Evolutionary conservation across 37 sponge, comb jelly and placozoan species (phyloP), one percentile per base, ranked within the genome.

Genomic region (Diacarnus erythraeanus): DNA sequence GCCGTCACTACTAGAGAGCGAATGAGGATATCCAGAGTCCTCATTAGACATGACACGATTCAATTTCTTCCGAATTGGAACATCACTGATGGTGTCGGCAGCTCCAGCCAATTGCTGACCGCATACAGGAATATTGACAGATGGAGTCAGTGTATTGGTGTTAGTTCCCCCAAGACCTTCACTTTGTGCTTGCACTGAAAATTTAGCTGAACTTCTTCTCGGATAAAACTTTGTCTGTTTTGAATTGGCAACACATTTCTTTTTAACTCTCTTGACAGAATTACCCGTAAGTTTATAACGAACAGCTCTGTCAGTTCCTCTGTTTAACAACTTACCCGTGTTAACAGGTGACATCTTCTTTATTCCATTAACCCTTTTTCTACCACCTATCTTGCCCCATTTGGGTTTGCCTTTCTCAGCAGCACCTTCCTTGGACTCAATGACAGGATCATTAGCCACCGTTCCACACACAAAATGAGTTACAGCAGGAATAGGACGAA

Each of bases 11-110:
- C 75, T 31, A 22, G 77, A 77, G 41, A 63, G 8, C 27, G 77
- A 77, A 39, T 33, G 26, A 23, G 77, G 77, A 38, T 77, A 77
- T 18, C 77, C 77, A 77, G 77, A 77, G 27, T 77, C 77, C 40
- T 31, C 29, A 63, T 42, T 68, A 37, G 69, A 68, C 3, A 15
- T 5, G 20, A 68, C 38, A 36, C 39, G 4, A 17, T 60, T 25
- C 27, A 20, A 17, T 26, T 20, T 60, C 61, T 60, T 60, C n/a
- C n/a, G n/a, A n/a, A n/a, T n/a, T n/a, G n/a, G n/a, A n/a, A n/a
- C n/a, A n/a, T n/a, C n/a, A n/a, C n/a, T n/a, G n/a, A n/a, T n/a
- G n/a, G n/a, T n/a, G n/a, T n/a, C n/a, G n/a, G n/a, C n/a, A n/a
- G n/a, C n/a, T n/a, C n/a, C n/a, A n/a, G n/a, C n/a, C n/a, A n/a